phyloP scores from a whole-genome alignment of 2,797 vertebrate genomes.

The Rousettus madagascariensis region DNA sequence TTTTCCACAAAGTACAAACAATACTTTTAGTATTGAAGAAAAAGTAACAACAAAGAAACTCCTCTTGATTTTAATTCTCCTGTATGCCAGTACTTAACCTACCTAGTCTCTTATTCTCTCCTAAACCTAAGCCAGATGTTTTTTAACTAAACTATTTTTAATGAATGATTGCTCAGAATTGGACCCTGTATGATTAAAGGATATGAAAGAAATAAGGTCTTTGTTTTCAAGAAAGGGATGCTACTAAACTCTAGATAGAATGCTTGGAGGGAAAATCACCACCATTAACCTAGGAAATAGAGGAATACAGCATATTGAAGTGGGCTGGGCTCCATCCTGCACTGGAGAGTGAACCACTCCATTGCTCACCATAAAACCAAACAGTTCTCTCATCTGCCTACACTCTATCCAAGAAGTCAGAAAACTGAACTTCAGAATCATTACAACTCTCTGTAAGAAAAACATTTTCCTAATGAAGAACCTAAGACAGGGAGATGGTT shows the following conservation, averaged over 20 bases:
- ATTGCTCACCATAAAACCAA: not conserved
- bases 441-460: not conserved
- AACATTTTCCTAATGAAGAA: not conserved
- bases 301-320: not conserved
- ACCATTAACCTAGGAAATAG: not conserved
- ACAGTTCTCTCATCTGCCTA: not conserved
- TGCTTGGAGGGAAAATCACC: conserved; percentile 3
- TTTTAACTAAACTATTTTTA: conserved; percentile 63
- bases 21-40: conserved; percentile 11
- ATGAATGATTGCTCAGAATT: conserved; percentile 58
- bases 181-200: conserved; percentile 55
- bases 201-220: conserved; percentile 35
- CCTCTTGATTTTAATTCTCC: conserved; percentile 34
- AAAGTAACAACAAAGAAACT: not conserved
- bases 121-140: conserved; percentile 43
- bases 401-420: not conserved
- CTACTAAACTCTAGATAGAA: not conserved
- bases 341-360: not conserved
- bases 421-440: not conserved
- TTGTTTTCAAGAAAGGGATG: conserved; percentile 58
- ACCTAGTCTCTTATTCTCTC: conserved; percentile 21
- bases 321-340: not conserved
- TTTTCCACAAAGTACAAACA: conserved; percentile 1
- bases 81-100: not conserved
- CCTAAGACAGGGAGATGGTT: not conserved